Base-by-base conservation (phyloP, 92 coral and sea anemone species). In the Parazoanthus swiftii region DNA sequence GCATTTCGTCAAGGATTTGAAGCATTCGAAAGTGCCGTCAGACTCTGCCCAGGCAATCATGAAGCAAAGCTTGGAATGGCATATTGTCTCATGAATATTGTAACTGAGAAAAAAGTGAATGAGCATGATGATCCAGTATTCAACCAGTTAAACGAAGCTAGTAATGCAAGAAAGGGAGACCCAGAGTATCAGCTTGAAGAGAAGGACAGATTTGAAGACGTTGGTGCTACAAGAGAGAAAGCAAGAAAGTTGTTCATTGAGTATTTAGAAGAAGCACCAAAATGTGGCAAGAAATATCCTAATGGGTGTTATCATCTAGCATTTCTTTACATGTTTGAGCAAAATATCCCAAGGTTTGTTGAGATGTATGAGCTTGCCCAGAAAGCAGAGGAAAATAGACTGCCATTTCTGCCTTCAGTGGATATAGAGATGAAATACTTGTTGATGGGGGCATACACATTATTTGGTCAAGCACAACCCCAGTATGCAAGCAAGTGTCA, bases 271-370 rank as follows among this genome's bases (percentile, higher is more conserved):
- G 91, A 94, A 73, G 98, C 98, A 0, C 98, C 96, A 11, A 35
- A 13, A 11, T 94, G 98, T 88, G 85, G 80, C 58, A 91, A 94
- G 73, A 85, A 78, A 16, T 94, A 94, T 85, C 96, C 98, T 26
- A 90, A 93, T 79, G 92, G 74, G 38, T 76, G 63, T 76, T 94
- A 94, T 86, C 92, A 94, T 42, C 90, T 94, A 59, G 95, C 98
- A 86, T 2, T 0, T 2, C 80, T 89, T 79, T 81, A 83, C 76
- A 0, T 88, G 6, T 0, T 18, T 0, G 88, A 85, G 6, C 5
- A 29, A 0, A 65, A 94, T 13, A 16, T 42, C 56, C 15, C 29
- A 0, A 87, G 89, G 67, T 90, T 90, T 26, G 50, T n/a, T 66
- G 78, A 88, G 77, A 89, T 81, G 85, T 89, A 87, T 39, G 94